Evolutionary conservation across 2,797 vertebrate species (phyloP).

Genomic region (Silurus aristotelis): DNA sequence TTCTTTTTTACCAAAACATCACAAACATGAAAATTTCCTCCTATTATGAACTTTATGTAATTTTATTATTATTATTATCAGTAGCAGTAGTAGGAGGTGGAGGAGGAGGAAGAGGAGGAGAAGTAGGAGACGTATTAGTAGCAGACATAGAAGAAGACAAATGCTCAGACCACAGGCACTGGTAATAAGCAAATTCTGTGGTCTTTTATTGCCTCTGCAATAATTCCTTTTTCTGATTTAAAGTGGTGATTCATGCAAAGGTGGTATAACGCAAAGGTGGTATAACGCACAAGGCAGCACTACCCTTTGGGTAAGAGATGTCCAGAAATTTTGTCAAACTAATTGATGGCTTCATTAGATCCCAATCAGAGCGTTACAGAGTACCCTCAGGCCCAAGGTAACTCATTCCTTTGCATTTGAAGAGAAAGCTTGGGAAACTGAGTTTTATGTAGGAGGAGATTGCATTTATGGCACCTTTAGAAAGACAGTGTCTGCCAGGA

Average conservation of each 20-base stretch:
- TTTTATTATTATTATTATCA: not conserved
- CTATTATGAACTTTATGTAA: not conserved
- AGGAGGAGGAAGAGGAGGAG: too few relatives aligned
- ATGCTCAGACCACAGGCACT: not conserved
- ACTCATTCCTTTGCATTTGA: constrained; percentile 52
- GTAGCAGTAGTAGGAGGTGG: not conserved
- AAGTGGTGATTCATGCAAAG: constrained; percentile 45
- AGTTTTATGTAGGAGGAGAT: constrained; percentile 49
- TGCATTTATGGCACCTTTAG: constrained; percentile 35
- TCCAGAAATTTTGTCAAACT: constrained; percentile 58
- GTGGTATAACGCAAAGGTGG: constrained; percentile 51
- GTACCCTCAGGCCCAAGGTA: constrained; percentile 43
- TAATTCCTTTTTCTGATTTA: constrained; percentile 53
- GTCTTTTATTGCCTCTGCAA: constrained; percentile 33
- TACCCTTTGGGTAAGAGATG: constrained; percentile 53
- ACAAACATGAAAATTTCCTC: not conserved
- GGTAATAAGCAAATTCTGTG: constrained; percentile 5
- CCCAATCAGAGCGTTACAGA: constrained; percentile 53
- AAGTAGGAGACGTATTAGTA: not conserved
- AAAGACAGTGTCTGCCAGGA: constrained; percentile 39
- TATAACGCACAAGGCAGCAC: constrained; percentile 47
- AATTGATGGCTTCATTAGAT: constrained; percentile 60
- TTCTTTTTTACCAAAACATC: not conserved
- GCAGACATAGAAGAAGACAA: not conserved
- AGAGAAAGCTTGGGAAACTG: constrained; percentile 47